Conservation (phyloP, 2,113 vertebrate species). For the Xyliphius kryptos region DNA sequence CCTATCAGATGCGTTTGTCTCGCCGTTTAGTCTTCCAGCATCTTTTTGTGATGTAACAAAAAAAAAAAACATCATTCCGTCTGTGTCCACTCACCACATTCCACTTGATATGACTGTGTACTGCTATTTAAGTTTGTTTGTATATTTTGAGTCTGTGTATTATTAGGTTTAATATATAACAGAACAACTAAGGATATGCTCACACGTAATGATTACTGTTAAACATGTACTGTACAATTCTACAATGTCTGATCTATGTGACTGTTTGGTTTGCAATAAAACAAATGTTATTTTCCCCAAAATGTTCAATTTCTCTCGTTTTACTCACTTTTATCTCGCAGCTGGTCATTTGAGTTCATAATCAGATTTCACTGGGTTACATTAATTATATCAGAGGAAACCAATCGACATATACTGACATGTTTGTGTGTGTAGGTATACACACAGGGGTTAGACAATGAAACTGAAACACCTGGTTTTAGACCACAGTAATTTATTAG, state of each 20-base stretch:
- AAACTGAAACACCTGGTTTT: too few relatives aligned
- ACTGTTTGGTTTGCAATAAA: constrained; percentile 97
- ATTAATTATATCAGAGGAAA: too few relatives aligned
- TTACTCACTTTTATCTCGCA: too few relatives aligned
- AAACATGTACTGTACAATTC: constrained; percentile 90
- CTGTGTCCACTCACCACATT: constrained; percentile 70
- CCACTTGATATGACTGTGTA: constrained; percentile 81
- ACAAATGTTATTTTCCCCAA: constrained; percentile 63
- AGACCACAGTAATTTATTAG: too few relatives aligned
- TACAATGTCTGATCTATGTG: constrained; percentile 86
- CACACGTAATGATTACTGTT: constrained; percentile 80
- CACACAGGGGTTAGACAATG: too few relatives aligned
- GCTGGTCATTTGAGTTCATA: too few relatives aligned
- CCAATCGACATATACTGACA: too few relatives aligned
- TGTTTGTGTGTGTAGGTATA: too few relatives aligned
- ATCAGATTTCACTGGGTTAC: too few relatives aligned
- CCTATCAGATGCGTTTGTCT: constrained; percentile 61
- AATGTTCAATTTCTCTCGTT: too few relatives aligned
- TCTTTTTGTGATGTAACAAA: constrained; percentile 52
- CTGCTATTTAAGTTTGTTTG: constrained; percentile 85
- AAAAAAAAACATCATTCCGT: constrained; percentile 67
- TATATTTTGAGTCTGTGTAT: constrained; percentile 85
- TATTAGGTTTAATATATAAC: constrained; percentile 92
- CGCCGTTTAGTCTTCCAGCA: constrained; percentile 56
- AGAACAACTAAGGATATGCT: constrained; percentile 69